Percentiles rank a stretch among this genome's conserved stretches.
Evolutionary conservation across 1,140 invertebrate genomes (phyloP).

Genomic region (Watersipora subatra): DNA sequence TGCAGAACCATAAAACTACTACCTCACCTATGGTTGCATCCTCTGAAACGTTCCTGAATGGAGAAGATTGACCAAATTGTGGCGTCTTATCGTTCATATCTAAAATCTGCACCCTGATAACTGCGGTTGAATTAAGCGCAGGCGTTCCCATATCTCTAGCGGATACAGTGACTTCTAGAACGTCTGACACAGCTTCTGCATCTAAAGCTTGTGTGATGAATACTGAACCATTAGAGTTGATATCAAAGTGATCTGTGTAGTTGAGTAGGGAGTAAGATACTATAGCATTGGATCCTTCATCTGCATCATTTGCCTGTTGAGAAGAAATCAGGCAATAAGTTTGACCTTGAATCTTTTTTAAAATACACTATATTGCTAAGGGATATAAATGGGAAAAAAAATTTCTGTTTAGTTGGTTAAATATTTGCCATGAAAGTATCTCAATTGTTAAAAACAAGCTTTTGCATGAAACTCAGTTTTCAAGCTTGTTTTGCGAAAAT

Average conservation of each 20-base stretch:
- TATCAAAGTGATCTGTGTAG: not conserved
- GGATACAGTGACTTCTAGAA: not conserved
- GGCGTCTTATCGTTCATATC: conserved; percentile 74
- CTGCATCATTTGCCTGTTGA: not conserved
- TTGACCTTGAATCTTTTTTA: no score
- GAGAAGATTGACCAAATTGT: conserved; percentile 49
- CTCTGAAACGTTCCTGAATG: not conserved
- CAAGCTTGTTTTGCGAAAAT: no score
- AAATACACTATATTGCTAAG: no score
- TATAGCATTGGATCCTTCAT: not conserved
- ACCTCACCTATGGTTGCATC: not conserved
- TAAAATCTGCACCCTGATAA: conserved; percentile 2
- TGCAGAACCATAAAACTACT: no score
- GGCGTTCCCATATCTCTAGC: not conserved
- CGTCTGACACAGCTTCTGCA: not conserved
- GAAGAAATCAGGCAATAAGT: no score
- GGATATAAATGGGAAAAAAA: no score
- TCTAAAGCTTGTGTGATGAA: not conserved
- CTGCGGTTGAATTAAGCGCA: not conserved
- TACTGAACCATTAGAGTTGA: not conserved
- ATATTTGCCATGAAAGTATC: no score
- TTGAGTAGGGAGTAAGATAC: not conserved
- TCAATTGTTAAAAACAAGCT: no score
- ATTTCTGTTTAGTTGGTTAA: no score
- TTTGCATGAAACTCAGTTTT: no score